Conservation (phyloP, 2,113 vertebrate genomes). For the Ptychochromis oligacanthus region DNA sequence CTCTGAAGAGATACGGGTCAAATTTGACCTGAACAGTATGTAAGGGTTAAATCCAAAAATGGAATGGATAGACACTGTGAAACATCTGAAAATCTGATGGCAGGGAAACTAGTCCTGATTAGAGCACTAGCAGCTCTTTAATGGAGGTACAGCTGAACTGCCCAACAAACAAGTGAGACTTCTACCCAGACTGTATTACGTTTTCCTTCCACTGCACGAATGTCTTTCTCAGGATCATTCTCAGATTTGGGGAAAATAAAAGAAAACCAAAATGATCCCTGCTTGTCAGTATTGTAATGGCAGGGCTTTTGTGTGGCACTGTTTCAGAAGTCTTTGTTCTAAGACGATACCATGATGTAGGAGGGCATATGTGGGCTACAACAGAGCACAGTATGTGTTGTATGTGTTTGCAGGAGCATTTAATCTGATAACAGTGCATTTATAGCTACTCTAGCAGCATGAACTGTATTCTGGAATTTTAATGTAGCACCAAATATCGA, state of each 20-base stretch:
- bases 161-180: not conserved
- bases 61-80: not conserved
- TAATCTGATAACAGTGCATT: not conserved
- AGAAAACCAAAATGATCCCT: not conserved
- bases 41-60: not conserved
- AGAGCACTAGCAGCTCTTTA: not conserved
- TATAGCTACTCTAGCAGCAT: not conserved
- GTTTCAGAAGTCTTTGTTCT: too few species aligned
- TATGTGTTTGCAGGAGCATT: not conserved
- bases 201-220: not conserved
- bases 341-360: not conserved
- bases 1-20: too few species aligned
- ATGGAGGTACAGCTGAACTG: not conserved
- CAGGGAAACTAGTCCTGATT: not conserved
- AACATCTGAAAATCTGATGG: not conserved
- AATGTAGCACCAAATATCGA: not conserved
- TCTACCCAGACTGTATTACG: not conserved
- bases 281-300: not conserved
- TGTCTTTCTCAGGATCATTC: not conserved
- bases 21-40: not conserved
- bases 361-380: not conserved
- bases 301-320: not conserved
- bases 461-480: not conserved
- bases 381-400: not conserved
- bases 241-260: not conserved